Conservation (phyloP, 2,797 vertebrate genomes). For the Pyrocephalus nanus region DNA sequence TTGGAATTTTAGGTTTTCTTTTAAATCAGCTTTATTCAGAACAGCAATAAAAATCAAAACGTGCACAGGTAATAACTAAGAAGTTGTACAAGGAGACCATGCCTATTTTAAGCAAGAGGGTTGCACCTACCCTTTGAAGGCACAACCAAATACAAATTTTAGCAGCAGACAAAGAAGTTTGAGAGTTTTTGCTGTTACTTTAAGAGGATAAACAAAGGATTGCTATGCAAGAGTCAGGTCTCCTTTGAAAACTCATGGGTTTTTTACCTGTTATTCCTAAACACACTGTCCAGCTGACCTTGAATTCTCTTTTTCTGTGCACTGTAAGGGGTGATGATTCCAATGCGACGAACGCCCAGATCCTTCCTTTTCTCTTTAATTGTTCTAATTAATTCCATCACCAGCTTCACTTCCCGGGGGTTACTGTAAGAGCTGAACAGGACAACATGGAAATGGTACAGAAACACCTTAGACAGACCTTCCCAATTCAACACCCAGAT, state of each 20-base stretch:
- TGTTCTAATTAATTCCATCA: constrained; percentile 79
- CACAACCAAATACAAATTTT: background rate
- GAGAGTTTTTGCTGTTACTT: background rate
- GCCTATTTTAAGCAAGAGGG: background rate
- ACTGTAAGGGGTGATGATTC: constrained; percentile 87
- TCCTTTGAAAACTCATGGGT: fast-evolving
- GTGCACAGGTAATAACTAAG: background rate
- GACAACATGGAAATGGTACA: background rate
- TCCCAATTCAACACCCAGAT: background rate
- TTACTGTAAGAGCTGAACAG: constrained; percentile 81
- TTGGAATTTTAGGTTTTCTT: background rate
- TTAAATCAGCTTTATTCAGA: background rate
- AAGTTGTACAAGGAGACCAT: background rate
- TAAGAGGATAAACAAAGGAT: background rate
- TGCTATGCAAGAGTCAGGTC: background rate
- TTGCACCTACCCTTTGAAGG: background rate
- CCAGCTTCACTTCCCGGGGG: constrained; percentile 81
- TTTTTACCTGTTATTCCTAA: constrained; percentile 71
- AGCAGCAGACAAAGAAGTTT: background rate
- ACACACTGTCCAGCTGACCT: constrained; percentile 70
- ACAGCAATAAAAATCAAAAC: background rate
- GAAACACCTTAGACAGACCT: background rate
- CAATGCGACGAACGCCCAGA: constrained; percentile 71
- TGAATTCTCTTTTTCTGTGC: constrained; percentile 83
- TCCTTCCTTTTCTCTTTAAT: constrained; percentile 77